Percentiles rank a stretch among this genome's conserved stretches.
Evolutionary conservation across 2,113 vertebrate genomes (phyloP).

Genomic region (Tupaia tana): DNA sequence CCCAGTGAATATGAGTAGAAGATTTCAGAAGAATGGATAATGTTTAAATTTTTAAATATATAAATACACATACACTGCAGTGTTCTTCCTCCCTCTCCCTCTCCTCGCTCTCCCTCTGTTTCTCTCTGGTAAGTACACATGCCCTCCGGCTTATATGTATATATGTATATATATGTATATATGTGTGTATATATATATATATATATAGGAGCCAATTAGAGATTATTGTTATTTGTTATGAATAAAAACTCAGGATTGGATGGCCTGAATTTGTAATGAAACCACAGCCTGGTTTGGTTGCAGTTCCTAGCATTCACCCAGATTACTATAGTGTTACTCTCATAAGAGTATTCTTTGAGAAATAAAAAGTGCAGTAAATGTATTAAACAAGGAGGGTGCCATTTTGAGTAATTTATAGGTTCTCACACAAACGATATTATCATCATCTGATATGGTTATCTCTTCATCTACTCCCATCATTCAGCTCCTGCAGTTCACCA

Average conservation of each 20-base stretch:
- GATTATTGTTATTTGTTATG: slow-evolving; percentile 17
- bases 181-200: not conserved
- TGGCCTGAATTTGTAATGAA: not conserved
- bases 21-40: not conserved
- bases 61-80: too few species aligned
- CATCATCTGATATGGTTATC: not conserved
- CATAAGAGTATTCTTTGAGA: slow-evolving; percentile 24
- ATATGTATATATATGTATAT: too few species aligned
- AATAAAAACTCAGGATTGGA: not conserved
- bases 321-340: not conserved
- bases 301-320: not conserved
- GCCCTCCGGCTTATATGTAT: too few species aligned
- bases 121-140: too few species aligned
- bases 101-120: too few species aligned
- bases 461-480: slow-evolving; percentile 34
- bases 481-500: not conserved
- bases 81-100: too few species aligned
- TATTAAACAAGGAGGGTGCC: not conserved
- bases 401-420: slow-evolving; percentile 39
- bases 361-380: not conserved
- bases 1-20: not conserved
- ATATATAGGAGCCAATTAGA: not conserved
- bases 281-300: slow-evolving; percentile 5
- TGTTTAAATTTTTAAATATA: too few species aligned
- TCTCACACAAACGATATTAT: slow-evolving; percentile 31